Percentiles rank a stretch among this genome's conserved stretches.
Evolutionary conservation across 2,888 invertebrate genomes (phyloP).

Genomic region (Macaria notata): DNA sequence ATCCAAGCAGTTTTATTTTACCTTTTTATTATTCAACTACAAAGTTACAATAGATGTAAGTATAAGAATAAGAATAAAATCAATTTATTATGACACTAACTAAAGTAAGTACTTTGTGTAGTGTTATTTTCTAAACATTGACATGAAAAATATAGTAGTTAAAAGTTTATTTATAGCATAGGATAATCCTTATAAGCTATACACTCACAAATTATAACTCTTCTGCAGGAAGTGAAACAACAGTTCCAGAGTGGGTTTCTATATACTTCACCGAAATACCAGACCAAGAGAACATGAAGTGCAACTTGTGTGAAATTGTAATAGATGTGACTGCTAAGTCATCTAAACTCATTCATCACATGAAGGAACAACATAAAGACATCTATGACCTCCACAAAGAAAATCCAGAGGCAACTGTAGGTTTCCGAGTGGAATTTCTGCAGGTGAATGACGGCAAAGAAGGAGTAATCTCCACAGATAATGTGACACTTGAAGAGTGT

Average conservation of each 20-base stretch:
- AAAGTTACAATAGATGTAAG: no score
- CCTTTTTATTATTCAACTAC: no score
- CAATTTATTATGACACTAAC: no score
- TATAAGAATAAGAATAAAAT: no score
- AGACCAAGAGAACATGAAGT: conserved; percentile 48
- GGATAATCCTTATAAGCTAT: neutral
- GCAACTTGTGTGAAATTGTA: conserved; percentile 61
- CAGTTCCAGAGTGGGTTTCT: conserved; percentile 62
- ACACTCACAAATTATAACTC: conserved; percentile 6
- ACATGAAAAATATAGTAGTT: no score
- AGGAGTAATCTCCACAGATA: conserved; percentile 35
- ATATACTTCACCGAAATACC: conserved; percentile 58
- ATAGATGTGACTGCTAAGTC: conserved; percentile 50
- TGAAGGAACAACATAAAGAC: conserved; percentile 56
- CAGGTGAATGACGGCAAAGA: conserved; percentile 59
- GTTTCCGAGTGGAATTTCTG: conserved; percentile 71
- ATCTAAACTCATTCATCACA: conserved; percentile 51
- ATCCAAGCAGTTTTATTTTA: no score
- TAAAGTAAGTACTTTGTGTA: no score
- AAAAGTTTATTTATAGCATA: no score
- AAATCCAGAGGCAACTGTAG: conserved; percentile 59
- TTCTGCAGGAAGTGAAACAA: conserved; percentile 31
- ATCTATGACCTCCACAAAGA: conserved; percentile 67
- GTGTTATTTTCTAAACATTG: no score
- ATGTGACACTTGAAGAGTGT: conserved; percentile 55